Conservation (phyloP, 23 tunicate species). For the Styela plicata region DNA sequence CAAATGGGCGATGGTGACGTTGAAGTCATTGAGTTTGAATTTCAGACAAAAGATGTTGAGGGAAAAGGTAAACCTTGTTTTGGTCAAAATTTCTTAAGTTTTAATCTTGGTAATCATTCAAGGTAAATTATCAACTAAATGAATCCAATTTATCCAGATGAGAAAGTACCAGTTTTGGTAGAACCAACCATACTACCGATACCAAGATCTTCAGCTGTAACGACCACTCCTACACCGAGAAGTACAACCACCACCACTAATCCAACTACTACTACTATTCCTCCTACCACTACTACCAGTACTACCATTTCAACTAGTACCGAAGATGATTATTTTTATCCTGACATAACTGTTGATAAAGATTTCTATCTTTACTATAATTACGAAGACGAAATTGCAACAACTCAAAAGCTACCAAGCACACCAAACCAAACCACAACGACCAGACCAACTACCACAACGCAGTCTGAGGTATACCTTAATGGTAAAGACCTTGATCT, state of each 20-base stretch:
- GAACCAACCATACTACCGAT: slow-evolving; percentile 25
- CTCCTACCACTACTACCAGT: background rate
- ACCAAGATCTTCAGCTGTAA: slow-evolving; percentile 18
- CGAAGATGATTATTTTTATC: background rate
- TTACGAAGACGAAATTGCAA: background rate
- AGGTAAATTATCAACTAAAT: background rate
- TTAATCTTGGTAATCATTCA: background rate
- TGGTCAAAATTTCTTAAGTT: background rate
- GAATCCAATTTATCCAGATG: slow-evolving; percentile 3
- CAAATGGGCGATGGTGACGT: slow-evolving; percentile 20
- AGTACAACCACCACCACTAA: background rate
- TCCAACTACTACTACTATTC: background rate
- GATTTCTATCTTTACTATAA: background rate
- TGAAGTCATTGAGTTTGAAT: slow-evolving; percentile 38
- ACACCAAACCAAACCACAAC: background rate
- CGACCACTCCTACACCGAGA: slow-evolving; percentile 18
- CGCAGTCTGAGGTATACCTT: background rate
- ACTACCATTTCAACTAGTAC: background rate
- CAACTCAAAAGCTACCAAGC: too few species aligned
- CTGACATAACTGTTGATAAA: background rate
- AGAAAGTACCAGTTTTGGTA: background rate
- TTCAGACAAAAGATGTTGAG: slow-evolving; percentile 18
- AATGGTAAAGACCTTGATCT: background rate
- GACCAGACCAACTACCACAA: background rate
- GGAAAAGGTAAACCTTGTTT: background rate